Base-by-base conservation (phyloP, 2,113 vertebrate genomes). In the Dasypus novemcinctus region DNA sequence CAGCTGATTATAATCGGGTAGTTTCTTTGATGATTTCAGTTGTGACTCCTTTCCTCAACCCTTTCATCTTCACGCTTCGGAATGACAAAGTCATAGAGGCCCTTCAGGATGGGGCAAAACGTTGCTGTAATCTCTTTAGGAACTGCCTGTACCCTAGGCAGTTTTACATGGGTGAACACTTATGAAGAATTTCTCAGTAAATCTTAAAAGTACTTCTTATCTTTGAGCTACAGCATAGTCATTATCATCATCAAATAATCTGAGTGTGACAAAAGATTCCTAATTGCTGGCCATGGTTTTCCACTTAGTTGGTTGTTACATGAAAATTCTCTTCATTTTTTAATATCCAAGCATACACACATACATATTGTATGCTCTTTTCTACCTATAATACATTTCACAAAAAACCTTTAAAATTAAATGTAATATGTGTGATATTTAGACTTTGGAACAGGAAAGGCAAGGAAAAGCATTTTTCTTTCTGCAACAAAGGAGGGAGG, bases 21-120 rank as follows among this genome's bases (percentile, higher is more conserved):
- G 91, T 91, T 12, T 95, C 88, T 1, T 4, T 96, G 14, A 78
- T 96, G 41, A 69, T 87, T 57, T 86, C 88, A 10, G 69, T 94
- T 57, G 71, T 92, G 4, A 95, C 76, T 36, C 91, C 95, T 36
- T 89, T 96, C 43, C 84, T 97, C 49, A 96, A 74, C 18, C 91
- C 81, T 4, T 95, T 97, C 66, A 59, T 96, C 17, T 93, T 94
- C 69, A 93, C 92, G 11, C 64, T 95, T 15, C 49, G 13, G 12
- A 97, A 95, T 14, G 71, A 96, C 27, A 87, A 92, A 83, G 46
- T 95, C 41, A 59, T 92, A 57, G 52, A 52, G 33, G 61, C 66
- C 7, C 68, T 96, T 59, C 1, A 1, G 54, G 81, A 93, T 38
- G 49, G 90, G 54, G 7, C 59, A 23, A 92, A 89, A 23, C 29